phyloP scores from a whole-genome alignment of 1,140 invertebrate species.

The Hyles vespertilio region DNA sequence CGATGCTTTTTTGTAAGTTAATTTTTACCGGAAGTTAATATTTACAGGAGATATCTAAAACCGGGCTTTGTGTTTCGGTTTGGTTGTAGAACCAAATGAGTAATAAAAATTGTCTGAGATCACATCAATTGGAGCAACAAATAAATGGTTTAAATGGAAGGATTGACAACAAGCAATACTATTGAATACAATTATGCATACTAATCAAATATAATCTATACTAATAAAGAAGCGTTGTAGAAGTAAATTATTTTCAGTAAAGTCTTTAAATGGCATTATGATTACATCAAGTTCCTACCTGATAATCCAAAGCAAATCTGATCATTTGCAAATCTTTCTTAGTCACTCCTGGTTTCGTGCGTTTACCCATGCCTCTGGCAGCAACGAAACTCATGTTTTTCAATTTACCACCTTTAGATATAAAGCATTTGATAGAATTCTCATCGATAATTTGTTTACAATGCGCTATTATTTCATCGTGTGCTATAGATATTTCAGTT shows the following conservation, averaged over 20 bases:
- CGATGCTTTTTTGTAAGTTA: no score
- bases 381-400: constrained; percentile 30
- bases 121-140: no score
- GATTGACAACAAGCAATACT: no score
- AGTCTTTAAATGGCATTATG: neutral
- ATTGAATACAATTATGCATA: neutral
- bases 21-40: no score
- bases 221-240: neutral
- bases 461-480: constrained; percentile 39
- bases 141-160: no score
- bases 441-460: constrained; percentile 32
- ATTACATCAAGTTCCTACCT: constrained; percentile 27
- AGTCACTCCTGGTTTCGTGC: constrained; percentile 28
- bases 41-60: no score
- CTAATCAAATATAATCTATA: neutral
- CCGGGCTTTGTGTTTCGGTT: no score
- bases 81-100: no score
- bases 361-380: constrained; percentile 24
- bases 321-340: constrained; percentile 42
- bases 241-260: no score
- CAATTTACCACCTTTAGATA: constrained; percentile 39
- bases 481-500: constrained; percentile 37
- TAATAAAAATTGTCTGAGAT: no score
- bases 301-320: constrained; percentile 43
- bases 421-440: constrained; percentile 34